These are phyloP conservation scores for Gastrophysa polygoni DNA, from an alignment of 2,888 invertebrate genomes.

Conservation along the genomic window DNA sequence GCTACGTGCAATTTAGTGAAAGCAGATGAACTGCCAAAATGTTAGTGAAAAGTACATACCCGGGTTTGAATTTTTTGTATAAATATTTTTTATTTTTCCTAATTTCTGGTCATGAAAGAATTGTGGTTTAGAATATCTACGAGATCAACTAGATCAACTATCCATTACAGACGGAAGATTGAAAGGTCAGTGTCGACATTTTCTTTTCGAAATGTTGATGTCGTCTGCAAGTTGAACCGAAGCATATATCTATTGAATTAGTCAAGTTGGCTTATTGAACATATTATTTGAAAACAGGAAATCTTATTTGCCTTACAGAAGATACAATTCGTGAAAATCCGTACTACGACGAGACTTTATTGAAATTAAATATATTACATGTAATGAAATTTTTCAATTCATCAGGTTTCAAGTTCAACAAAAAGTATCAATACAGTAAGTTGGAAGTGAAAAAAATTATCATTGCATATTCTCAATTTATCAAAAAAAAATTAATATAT, in stretches of 20 bases:
- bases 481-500: too few relatives aligned
- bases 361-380: too few relatives aligned
- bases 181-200: slow-evolving; percentile 50
- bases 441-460: too few relatives aligned
- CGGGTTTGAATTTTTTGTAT: slow-evolving; percentile 48
- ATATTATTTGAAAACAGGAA: slow-evolving; percentile 28
- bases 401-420: not conserved
- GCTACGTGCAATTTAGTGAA: slow-evolving; percentile 33
- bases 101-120: slow-evolving; percentile 17
- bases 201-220: slow-evolving; percentile 43
- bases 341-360: slow-evolving; percentile 9
- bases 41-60: slow-evolving; percentile 44
- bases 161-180: slow-evolving; percentile 30
- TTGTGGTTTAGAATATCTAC: slow-evolving; percentile 27
- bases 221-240: slow-evolving; percentile 41
- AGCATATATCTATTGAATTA: slow-evolving; percentile 20
- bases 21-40: slow-evolving; percentile 44
- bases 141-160: slow-evolving; percentile 36
- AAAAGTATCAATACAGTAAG: too few relatives aligned
- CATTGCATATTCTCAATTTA: too few relatives aligned
- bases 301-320: slow-evolving; percentile 34
- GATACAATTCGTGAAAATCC: slow-evolving; percentile 3
- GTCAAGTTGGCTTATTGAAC: slow-evolving; percentile 42
- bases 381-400: too few relatives aligned
- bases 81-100: slow-evolving; percentile 42